Evolutionary conservation across 2,797 vertebrate genomes (phyloP), one percentile per base, ranked within the genome.

Genomic region (Oryzias dopingdopingensis): DNA sequence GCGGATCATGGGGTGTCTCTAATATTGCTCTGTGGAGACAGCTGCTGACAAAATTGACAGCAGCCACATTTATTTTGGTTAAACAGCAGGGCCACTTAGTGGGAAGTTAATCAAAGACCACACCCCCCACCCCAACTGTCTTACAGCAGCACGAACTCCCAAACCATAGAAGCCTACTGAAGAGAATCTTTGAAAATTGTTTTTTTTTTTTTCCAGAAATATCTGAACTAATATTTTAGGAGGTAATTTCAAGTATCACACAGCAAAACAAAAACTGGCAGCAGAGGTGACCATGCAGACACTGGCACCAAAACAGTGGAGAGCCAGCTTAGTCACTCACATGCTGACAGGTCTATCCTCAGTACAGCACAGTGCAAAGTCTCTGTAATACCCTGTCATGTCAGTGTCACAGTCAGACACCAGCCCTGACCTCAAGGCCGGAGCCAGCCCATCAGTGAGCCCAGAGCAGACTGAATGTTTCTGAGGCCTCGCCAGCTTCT

Each of bases 1-100:
- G 73, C 72, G 87, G 88, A 90, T 89, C 81, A 87, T 78, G 77
- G 86, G 86, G 87, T 91, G 89, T 89, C 91, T 92, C 86, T 87
- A 88, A 90, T 90, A 90, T 87, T 89, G 86, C 87, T 89, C 82
- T 92, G 86, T 66, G 72, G 92, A 91, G 89, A 90, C 89, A 89
- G 86, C 90, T 86, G 88, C 89, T 91, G 88, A 91, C 89, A 91
- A 91, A 90, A 90, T 37, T 90, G 88, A 92, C 90, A 89, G 88
- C 82, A 76, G 72, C 82, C 82, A 80, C 91, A 91, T 92, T 92
- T 92, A 92, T 92, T 91, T 92, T 92, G 90, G 88, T 92, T 81
- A 87, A 81, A 78, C 79, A 86, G 74, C 72, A 78, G 76, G 58
- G 83, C 85, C 81, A 90, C 87, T 91, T 90, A 85, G 89, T 86